Evolutionary conservation across 2,888 invertebrate species (phyloP), one percentile per base, ranked within the genome.

Genomic region (Alloplasta piceator): DNA sequence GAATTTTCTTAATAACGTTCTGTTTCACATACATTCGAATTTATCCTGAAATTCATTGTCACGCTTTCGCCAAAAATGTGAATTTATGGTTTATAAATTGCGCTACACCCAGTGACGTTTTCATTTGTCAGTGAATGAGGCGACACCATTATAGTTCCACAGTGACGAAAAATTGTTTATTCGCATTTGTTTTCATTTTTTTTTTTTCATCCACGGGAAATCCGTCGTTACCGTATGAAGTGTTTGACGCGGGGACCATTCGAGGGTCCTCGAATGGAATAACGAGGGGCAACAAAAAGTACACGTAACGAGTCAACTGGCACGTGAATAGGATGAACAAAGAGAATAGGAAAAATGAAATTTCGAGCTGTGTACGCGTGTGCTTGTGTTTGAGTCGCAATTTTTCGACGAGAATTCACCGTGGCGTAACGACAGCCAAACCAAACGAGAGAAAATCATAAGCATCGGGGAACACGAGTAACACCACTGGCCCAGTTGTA

Each of bases 401-500:
- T 10, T 50, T 64, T 12, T 50, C 66, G 16, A 50, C 66, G 38
- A 6, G 66, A 36, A 52, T 50, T 38, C 48, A 66, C 38, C 36
- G 38, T 36, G 12, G 36, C 38, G 66, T 36, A 50, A 66, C 38
- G 48, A 39, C 26, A 1, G 66, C 16, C 26, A 36, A 6, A 7
- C 26, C 5, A 26, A 55, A 56, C 56, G 55, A 43, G 12, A 55
- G 36, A 50, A n/a, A 61, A 14, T 63, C 64, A 58, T 43, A 36
- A 58, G 56, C 68, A 68, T 46, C 68, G 56, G 6, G 26, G 26
- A 26, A 26, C 26, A 26, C 26, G 26, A 43, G 50, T 14, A 14
- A 52, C 50, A 52, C 9, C 68, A 56, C 58, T 70, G 38, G 36
- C 70, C 58, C 58, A 36, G 70, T 58, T 70, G 48, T 70, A 58